A percentile compares a stretch with the other conserved stretches of the same genome.
These are phyloP conservation scores for Plectrocnemia conspersa DNA, from an alignment of 1,140 invertebrate genomes.

Conservation along the genomic window DNA sequence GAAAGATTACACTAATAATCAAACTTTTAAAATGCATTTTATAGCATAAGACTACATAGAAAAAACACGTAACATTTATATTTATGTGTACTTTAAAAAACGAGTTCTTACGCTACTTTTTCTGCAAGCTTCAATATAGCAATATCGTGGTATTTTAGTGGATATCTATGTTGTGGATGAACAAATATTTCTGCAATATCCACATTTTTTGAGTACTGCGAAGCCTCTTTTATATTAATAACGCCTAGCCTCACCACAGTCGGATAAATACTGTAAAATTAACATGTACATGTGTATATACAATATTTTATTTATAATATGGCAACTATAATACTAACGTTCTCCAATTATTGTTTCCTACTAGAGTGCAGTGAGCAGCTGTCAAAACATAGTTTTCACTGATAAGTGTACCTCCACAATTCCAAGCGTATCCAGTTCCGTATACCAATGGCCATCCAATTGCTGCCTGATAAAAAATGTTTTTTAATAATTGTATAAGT, in stretches of 20 bases:
- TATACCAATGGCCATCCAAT: neutral
- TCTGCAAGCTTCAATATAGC: constrained; percentile 48
- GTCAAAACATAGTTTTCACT: constrained; percentile 18
- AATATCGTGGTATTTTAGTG: constrained; percentile 54
- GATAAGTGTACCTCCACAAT: constrained; percentile 13
- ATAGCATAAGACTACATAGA: too few species aligned
- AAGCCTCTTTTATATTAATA: constrained; percentile 33
- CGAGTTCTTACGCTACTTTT: constrained; percentile 38
- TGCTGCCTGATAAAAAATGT: neutral
- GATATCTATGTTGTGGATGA: constrained; percentile 47
- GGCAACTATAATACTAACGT: neutral
- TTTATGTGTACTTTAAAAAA: neutral
- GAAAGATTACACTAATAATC: too few species aligned
- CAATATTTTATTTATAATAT: too few species aligned
- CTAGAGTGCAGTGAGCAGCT: constrained; percentile 12
- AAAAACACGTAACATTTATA: too few species aligned
- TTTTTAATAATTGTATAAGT: neutral
- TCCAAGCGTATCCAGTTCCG: neutral
- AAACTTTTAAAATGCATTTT: too few species aligned
- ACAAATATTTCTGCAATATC: constrained; percentile 36
- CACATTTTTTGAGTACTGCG: constrained; percentile 26
- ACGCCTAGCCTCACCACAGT: constrained; percentile 36
- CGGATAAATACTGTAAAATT: too few species aligned
- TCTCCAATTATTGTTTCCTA: neutral
- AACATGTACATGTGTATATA: too few species aligned